Evolutionary conservation across 2,888 invertebrate species (phyloP), one percentile per base, ranked within the genome.

Genomic region (Melitaea athalia): DNA sequence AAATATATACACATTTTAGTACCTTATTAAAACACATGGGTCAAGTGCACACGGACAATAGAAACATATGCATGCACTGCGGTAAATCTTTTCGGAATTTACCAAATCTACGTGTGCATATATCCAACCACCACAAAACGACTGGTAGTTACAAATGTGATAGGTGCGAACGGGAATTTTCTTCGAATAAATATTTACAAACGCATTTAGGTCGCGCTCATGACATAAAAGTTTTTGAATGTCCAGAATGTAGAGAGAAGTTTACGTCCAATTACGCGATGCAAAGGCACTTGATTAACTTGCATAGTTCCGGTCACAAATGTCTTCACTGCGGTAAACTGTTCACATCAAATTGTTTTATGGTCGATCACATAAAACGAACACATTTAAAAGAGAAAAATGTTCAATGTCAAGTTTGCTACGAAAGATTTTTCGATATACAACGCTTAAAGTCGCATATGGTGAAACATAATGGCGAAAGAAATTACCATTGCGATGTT

Each of bases 401-500:
- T 63, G 84, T 86, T 0, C 79, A 86, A 66, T 89, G 90, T 63
- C 76, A 81, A 0, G 69, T 87, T 0, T 89, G 90, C 68, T 80
- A 75, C 12, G 84, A 87, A 60, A 79, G 73, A 47, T 89, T 89
- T 52, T 89, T 88, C 70, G 86, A 89, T 52, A 71, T 76, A 0
- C 80, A 81, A 24, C 79, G 86, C 5, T 71, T 91, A 49, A 89
- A 83, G 73, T 80, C 79, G 72, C 94, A 94, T 67, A 90, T 91
- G 82, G 85, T 89, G 8, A 88, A 87, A 59, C 94, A 94, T 73
- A 85, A 88, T 7, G 92, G 91, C 1, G 92, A 93, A 31, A 87
- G 89, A 6, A 88, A 89, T 24, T 93, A 92, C 69, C 90, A 94
- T 64, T 94, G 94, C 69, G 93, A 94, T 70, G 80, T 93, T 43